Evolutionary conservation across 2,797 vertebrate species (phyloP).

Genomic region (Xiphophorus birchmanni): DNA sequence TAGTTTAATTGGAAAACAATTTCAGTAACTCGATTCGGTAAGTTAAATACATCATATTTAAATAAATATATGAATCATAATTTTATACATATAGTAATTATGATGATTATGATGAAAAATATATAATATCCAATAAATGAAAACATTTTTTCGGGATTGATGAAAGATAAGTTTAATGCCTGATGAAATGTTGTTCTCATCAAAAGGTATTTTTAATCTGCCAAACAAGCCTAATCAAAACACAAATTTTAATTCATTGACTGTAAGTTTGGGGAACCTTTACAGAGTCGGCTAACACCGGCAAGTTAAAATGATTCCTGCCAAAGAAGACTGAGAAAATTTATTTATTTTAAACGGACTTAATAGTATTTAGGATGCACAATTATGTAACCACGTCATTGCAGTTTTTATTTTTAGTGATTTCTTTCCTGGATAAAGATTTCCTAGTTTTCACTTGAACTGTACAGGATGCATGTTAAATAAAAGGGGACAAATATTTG

Average conservation of each 20-base stretch:
- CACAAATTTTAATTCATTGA: neutral
- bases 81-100: neutral
- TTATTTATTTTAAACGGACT: no score
- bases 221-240: neutral
- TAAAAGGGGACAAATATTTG: neutral
- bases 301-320: neutral
- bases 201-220: neutral
- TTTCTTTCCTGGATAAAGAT: neutral
- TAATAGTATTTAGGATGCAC: neutral
- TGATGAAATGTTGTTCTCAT: neutral
- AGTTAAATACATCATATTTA: neutral
- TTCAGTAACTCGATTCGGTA: neutral
- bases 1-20: neutral
- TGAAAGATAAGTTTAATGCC: neutral
- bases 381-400: neutral
- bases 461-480: neutral
- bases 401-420: neutral
- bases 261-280: neutral
- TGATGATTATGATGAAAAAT: no score
- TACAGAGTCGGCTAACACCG: neutral
- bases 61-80: no score
- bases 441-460: neutral
- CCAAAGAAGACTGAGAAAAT: neutral
- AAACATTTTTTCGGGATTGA: neutral
- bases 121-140: no score